Conservation (phyloP, 2,888 invertebrate species). For the Diaprepes abbreviatus region DNA sequence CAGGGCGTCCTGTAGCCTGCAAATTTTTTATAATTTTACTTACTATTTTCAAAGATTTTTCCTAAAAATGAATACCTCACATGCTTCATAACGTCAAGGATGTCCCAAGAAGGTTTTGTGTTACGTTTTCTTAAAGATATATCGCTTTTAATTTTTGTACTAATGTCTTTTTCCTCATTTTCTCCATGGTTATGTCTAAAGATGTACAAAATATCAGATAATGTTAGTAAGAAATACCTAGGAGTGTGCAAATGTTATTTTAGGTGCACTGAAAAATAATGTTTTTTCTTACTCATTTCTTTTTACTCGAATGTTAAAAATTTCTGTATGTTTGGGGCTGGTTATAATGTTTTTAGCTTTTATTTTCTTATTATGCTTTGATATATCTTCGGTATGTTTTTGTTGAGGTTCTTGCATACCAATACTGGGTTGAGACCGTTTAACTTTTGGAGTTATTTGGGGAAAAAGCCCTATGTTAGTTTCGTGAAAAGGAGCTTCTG, state of each 20-base stretch:
- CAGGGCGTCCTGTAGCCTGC: neutral
- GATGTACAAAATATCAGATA: no score
- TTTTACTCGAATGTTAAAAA: slow-evolving; percentile 58
- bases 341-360: slow-evolving; percentile 50
- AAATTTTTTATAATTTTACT: slow-evolving; percentile 11
- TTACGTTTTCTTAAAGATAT: slow-evolving; percentile 11
- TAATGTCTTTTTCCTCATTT: neutral
- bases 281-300: slow-evolving; percentile 42
- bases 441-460: slow-evolving; percentile 9
- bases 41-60: slow-evolving; percentile 54
- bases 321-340: slow-evolving; percentile 57
- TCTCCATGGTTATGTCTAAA: no score
- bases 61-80: slow-evolving; percentile 58
- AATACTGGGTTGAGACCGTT: slow-evolving; percentile 3
- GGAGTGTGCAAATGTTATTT: neutral
- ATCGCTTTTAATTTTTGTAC: slow-evolving; percentile 1
- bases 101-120: slow-evolving; percentile 52
- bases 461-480: neutral
- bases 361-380: neutral
- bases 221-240: no score
- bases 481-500: slow-evolving; percentile 21
- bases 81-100: slow-evolving; percentile 55
- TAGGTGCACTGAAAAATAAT: neutral
- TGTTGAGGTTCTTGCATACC: neutral
- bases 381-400: neutral